A percentile compares a stretch with the other conserved stretches of the same genome.
phyloP scores from a whole-genome alignment of 2,113 vertebrate genomes.

The Climacteris rufus region DNA sequence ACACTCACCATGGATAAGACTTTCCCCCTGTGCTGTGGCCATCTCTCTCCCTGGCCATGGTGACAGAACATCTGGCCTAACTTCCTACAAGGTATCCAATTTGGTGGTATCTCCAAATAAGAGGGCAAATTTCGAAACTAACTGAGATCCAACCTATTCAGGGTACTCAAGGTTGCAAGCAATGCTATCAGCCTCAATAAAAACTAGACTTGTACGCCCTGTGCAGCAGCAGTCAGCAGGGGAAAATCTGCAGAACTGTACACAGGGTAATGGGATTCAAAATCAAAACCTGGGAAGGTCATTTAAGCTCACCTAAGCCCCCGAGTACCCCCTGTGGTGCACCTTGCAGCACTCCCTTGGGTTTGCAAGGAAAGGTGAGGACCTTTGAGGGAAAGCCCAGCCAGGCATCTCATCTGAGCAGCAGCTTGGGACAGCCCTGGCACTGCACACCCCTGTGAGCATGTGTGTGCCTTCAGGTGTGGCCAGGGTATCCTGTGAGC shows the following conservation, averaged over 20 bases:
- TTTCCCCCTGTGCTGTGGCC: background rate
- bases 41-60: background rate
- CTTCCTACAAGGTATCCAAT: background rate
- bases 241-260: background rate
- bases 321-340: background rate
- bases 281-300: background rate
- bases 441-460: background rate
- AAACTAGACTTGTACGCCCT: background rate
- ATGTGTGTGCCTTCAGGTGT: background rate
- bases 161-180: background rate
- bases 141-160: background rate
- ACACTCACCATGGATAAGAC: background rate
- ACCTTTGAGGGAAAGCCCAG: background rate
- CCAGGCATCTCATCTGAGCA: rapidly evolving
- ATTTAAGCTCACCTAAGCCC: background rate
- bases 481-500: background rate
- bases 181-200: background rate
- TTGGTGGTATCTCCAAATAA: background rate
- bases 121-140: background rate
- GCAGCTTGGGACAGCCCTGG: background rate
- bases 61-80: background rate
- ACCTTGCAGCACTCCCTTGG: background rate
- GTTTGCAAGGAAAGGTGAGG: background rate
- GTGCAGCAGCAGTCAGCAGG: background rate
- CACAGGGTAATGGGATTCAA: background rate